Evolutionary conservation across 1,140 invertebrate species (phyloP), one percentile per base, ranked within the genome.

Genomic region (Paramacrobiotus metropolitanus): DNA sequence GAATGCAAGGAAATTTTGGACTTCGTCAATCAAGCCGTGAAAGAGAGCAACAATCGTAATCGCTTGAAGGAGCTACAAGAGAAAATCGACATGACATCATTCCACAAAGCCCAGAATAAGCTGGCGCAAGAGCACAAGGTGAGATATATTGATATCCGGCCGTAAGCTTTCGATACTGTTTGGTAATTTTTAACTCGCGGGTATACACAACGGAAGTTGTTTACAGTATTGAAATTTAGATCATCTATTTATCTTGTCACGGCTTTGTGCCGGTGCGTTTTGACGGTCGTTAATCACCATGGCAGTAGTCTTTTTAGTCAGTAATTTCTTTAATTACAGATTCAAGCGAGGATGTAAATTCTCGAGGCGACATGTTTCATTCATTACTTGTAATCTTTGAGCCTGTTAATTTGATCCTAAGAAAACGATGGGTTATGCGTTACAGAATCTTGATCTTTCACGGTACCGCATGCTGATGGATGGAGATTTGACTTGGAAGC

Each of bases 21-120:
- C 63, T 79, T 81, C 65, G 92, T 96, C 1, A 92, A 98, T 73
- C 83, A 85, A 66, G 86, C 89, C 1, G 87, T 96, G 2, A 82
- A 87, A 64, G 85, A 88, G 63, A 85, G 87, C 2, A 91, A 94
- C 72, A 92, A 97, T 72, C 79, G 83, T 65, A 83, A 90, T 68
- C 78, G 87, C 65, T 71, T 96, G 3, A 78, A 80, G 29, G 86
- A 88, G 59, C 85, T 96, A 64, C 87, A 95, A 68, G 79, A 79
- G 62, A 82, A 83, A 70, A 76, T 96, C 62, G 91, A 94, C 67
- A 82, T 79, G 66, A 77, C 80, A 20, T 78, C 78, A 24, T 83
- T 83, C 68, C 82, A 86, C 44, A 73, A 79, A 65, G 71, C 74
- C 62, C 34, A 40, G n/a, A 9, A 40, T n/a, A 40, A 40, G n/a